Evolutionary conservation across 2,888 invertebrate species (phyloP).

Genomic region (Catocala nupta): DNA sequence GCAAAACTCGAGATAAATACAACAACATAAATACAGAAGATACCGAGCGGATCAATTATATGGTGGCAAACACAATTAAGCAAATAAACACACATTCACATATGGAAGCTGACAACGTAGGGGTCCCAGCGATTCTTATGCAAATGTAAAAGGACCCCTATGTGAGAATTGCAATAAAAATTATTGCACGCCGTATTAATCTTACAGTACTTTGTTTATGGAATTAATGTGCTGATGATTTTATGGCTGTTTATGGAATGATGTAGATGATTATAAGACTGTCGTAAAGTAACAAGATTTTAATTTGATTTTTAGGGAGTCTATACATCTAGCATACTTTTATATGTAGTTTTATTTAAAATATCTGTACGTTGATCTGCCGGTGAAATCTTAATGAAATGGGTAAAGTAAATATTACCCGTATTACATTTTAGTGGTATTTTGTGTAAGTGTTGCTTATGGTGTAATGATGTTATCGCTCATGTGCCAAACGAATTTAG

Average conservation of each 20-base stretch:
- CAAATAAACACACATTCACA: conserved; percentile 77
- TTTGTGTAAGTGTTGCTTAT: too few species aligned
- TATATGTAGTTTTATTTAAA: too few species aligned
- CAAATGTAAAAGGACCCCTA: conserved; percentile 68
- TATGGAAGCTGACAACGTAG: conserved; percentile 66
- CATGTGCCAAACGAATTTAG: too few species aligned
- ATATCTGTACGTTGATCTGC: too few species aligned
- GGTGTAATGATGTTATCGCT: too few species aligned
- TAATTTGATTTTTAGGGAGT: neutral
- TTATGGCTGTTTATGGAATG: conserved; percentile 32
- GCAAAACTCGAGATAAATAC: conserved; percentile 27
- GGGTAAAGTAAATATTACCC: too few species aligned
- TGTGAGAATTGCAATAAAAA: conserved; percentile 68
- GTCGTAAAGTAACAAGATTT: neutral
- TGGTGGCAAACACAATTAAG: conserved; percentile 76
- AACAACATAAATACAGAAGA: conserved; percentile 36
- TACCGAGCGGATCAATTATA: conserved; percentile 53
- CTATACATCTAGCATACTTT: too few species aligned
- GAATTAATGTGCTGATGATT: conserved; percentile 39
- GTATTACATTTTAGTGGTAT: too few species aligned
- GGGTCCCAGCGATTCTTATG: conserved; percentile 73
- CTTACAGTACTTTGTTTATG: conserved; percentile 37
- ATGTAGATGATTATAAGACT: conserved; percentile 6
- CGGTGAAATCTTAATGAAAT: too few species aligned
- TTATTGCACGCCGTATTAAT: conserved; percentile 53